Evolutionary conservation across 2,797 vertebrate genomes (phyloP).

Genomic region (Petrocephalus sullivani): DNA sequence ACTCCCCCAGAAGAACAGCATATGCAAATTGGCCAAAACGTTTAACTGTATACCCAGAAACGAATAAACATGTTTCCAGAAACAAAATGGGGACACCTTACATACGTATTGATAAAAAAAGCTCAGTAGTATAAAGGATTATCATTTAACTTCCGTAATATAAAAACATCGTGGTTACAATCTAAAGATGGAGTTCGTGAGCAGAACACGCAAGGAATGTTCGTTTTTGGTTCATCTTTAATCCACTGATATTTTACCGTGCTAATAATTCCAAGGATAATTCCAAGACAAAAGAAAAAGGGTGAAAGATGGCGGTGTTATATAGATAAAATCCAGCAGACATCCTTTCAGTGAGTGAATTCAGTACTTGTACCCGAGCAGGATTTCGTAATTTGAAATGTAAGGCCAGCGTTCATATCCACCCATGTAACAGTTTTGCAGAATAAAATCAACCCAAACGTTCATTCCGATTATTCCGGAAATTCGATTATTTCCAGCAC

Average conservation of each 20-base stretch:
- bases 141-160: neutral
- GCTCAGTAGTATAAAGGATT: neutral
- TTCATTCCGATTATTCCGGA: neutral
- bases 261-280: neutral
- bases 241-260: slow-evolving; percentile 3
- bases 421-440: neutral
- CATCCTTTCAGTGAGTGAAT: neutral
- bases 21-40: neutral
- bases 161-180: neutral
- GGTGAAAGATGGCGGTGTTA: neutral
- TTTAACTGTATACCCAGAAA: neutral
- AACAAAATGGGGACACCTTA: neutral
- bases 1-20: neutral
- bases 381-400: neutral
- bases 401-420: slow-evolving; percentile 5
- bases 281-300: slow-evolving; percentile 1
- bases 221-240: neutral
- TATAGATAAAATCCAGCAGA: neutral
- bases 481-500: neutral
- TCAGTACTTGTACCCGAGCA: slow-evolving; percentile 2
- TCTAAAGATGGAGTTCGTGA: neutral
- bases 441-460: neutral
- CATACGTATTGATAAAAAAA: neutral
- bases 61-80: neutral
- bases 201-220: neutral